These are phyloP conservation scores for Agrilus cyanescens DNA, from an alignment of 2,888 invertebrate genomes.

Conservation along the genomic window DNA sequence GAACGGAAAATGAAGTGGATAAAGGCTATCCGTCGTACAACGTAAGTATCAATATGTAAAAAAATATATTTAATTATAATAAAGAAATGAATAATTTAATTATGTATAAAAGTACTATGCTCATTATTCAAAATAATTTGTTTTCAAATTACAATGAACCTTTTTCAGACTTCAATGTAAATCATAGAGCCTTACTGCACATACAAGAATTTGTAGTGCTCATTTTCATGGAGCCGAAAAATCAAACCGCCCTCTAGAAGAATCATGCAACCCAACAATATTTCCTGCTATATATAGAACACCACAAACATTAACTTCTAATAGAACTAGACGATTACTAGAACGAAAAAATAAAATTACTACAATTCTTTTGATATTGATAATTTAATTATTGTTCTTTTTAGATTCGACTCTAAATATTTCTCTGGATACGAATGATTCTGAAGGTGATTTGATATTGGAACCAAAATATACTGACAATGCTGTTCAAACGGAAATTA, in stretches of 20 bases:
- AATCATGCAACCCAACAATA: slow-evolving; percentile 1
- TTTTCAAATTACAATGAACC: too few species aligned
- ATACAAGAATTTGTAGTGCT: slow-evolving; percentile 1
- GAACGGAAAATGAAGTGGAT: slow-evolving; percentile 2
- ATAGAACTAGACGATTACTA: too few species aligned
- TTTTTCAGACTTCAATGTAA: neutral
- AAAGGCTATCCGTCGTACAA: neutral
- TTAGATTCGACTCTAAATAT: too few species aligned
- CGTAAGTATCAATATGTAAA: neutral
- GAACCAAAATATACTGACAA: too few species aligned
- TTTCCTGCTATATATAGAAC: slow-evolving; percentile 1
- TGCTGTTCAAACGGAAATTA: too few species aligned
- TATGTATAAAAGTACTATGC: neutral
- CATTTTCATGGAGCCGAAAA: slow-evolving; percentile 2
- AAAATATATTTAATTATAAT: too few species aligned
- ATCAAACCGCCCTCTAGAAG: neutral
- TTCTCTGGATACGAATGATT: too few species aligned
- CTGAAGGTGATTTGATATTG: too few species aligned
- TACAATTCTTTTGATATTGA: too few species aligned
- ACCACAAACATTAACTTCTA: too few species aligned
- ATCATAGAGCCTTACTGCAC: neutral
- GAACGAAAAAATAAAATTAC: too few species aligned
- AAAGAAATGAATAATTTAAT: neutral
- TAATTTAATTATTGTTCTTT: too few species aligned
- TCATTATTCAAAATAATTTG: neutral